Evolutionary conservation across 2,888 invertebrate genomes (phyloP), one percentile per base, ranked within the genome.

Genomic region (Drosophila percnosoma): DNA sequence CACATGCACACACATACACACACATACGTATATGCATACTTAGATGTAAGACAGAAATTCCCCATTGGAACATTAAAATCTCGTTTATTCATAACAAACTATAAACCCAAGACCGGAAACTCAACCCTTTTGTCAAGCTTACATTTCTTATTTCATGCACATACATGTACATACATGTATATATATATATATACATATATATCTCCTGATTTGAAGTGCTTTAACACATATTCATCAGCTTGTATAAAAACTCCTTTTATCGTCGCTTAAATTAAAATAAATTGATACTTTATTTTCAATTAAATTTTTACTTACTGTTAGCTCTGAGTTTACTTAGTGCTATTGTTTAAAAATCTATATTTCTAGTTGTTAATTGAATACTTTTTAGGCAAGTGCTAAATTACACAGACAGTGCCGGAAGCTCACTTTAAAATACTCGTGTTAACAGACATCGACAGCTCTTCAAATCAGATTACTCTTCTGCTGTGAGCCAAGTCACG

Each of bases 61-160:
- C 92, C 91, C 83, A 84, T 86, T 92, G 91, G 91, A 90, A 91
- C 92, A 91, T 91, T 92, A 91, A 91, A 92, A 90, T 83, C 90
- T 86, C 92, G 91, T 92, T 91, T 90, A 85, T 83, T 75, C 62
- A 62, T 49, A 61, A 62, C 45, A 73, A 78, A 77, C 78, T 74
- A 81, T 68, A 58, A 53, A 64, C 66, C 60, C 33, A 48, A 42
- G 63, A 65, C 62, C 65, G 36, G 60, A 68, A 63, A 59, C 78
- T 76, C 64, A 87, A 89, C 90, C 83, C 87, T 71, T 85, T 75
- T 68, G 53, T 53, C 57, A 75, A 38, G 36, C 27, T 5, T 65
- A 24, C 42, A 75, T 75, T 79, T 73, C 78, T 78, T 72, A 75
- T 70, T 77, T 78, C 69, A 73, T 77, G 71, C 71, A 76, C 65